These are phyloP conservation scores for Hirtodrosophila trivittata DNA, from an alignment of 2,888 invertebrate genomes.

Conservation along the genomic window DNA sequence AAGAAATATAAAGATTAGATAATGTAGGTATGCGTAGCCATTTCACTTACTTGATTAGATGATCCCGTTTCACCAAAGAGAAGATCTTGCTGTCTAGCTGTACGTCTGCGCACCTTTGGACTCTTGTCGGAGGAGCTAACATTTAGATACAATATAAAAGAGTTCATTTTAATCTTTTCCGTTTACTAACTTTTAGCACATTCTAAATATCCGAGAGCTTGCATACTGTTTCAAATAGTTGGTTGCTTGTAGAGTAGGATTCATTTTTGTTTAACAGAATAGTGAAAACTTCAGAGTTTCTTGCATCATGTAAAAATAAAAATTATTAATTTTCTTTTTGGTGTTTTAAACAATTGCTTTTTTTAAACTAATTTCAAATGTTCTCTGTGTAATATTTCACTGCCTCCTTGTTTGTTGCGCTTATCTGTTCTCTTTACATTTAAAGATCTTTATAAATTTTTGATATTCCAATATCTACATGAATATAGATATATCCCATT, in stretches of 20 bases:
- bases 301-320: slow-evolving; percentile 38
- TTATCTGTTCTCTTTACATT: too few species aligned
- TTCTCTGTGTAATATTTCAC: too few species aligned
- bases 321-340: slow-evolving; percentile 19
- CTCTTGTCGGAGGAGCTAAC: slow-evolving; percentile 51
- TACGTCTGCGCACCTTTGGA: slow-evolving; percentile 87
- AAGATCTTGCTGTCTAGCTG: slow-evolving; percentile 88
- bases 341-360: slow-evolving; percentile 13
- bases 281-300: slow-evolving; percentile 41
- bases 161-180: background rate
- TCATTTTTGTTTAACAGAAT: slow-evolving; percentile 63
- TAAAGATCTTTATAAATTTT: too few species aligned
- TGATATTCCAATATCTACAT: too few species aligned
- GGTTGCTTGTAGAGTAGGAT: slow-evolving; percentile 43
- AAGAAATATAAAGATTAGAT: too few species aligned
- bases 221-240: slow-evolving; percentile 52
- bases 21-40: too few species aligned
- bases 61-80: slow-evolving; percentile 85
- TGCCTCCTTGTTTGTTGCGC: too few species aligned
- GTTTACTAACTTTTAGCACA: slow-evolving; percentile 6
- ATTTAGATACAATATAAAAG: slow-evolving; percentile 26
- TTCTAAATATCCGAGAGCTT: slow-evolving; percentile 24
- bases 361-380: too few species aligned
- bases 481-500: too few species aligned
- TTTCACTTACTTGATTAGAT: slow-evolving; percentile 23